Percentiles rank a stretch among this genome's conserved stretches.
Conservation (phyloP, 2,797 vertebrate species). For the Poeciliopsis infans region DNA sequence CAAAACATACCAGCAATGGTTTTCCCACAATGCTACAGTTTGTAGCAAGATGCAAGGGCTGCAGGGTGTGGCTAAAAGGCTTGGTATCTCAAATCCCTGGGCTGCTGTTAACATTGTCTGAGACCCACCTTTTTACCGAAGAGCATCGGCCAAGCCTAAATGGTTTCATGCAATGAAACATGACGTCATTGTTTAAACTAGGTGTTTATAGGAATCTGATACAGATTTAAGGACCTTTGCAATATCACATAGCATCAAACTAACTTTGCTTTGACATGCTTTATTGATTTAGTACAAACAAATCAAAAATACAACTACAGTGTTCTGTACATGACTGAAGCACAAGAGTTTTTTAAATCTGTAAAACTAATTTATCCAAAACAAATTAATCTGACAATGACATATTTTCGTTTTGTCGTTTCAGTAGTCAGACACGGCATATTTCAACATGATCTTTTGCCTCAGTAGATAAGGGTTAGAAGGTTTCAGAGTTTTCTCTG, state of each 20-base stretch:
- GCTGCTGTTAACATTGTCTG: constrained; percentile 19
- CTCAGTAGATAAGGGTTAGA: constrained; percentile 48
- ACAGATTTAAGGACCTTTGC: constrained; percentile 42
- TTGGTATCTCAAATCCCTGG: constrained; percentile 21
- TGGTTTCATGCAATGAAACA: constrained; percentile 17
- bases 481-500: constrained; percentile 76
- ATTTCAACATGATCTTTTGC: constrained; percentile 66
- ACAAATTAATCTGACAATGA: constrained; percentile 52
- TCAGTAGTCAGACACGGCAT: constrained; percentile 43
- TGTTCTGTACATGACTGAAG: constrained; percentile 16
- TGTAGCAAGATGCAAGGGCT: background rate
- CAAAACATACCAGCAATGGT: background rate
- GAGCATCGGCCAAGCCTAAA: constrained; percentile 12
- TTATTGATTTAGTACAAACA: constrained; percentile 63
- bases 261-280: constrained; percentile 62
- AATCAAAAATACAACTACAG: constrained; percentile 54
- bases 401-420: constrained; percentile 58
- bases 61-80: constrained; percentile 11
- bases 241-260: constrained; percentile 47
- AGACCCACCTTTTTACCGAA: constrained; percentile 22
- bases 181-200: constrained; percentile 47
- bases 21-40: background rate
- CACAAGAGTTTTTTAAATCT: constrained; percentile 47
- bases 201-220: constrained; percentile 62
- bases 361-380: constrained; percentile 64